Conservation (phyloP, 2,797 vertebrate species). For the Pipistrellus kuhlii region DNA sequence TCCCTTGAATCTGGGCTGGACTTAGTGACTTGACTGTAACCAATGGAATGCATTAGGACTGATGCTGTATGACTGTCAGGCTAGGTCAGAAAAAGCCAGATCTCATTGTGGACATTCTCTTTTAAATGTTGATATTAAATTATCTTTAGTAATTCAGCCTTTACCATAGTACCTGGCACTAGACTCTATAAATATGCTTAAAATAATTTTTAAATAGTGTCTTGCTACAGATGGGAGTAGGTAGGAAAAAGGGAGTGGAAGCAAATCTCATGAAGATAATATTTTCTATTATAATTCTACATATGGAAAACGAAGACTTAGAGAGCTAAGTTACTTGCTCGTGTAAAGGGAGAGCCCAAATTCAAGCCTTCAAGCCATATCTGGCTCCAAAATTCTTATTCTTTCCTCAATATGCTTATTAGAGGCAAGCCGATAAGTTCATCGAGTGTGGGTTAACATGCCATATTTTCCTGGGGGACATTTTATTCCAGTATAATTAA, state of each 20-base stretch:
- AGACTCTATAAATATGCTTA: slow-evolving; percentile 13
- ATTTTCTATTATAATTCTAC: background rate
- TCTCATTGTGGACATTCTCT: background rate
- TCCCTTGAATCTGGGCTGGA: background rate
- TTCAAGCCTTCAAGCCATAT: background rate
- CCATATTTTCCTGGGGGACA: background rate
- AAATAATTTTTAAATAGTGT: slow-evolving; percentile 17
- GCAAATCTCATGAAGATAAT: background rate
- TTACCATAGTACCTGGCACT: background rate
- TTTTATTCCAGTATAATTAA: background rate
- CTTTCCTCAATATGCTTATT: background rate
- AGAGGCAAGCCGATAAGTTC: background rate
- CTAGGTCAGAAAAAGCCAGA: background rate
- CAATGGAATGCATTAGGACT: background rate
- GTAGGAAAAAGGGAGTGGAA: background rate
- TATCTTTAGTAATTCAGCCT: slow-evolving; percentile 1
- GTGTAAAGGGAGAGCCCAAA: background rate
- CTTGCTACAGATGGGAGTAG: background rate
- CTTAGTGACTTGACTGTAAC: background rate
- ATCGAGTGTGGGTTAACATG: background rate
- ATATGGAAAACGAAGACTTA: background rate
- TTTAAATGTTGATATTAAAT: background rate
- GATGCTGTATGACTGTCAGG: background rate
- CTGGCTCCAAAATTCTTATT: background rate
- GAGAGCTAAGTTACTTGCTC: background rate